Conservation (phyloP, 2,113 vertebrate genomes). For the Vombatus ursinus region DNA sequence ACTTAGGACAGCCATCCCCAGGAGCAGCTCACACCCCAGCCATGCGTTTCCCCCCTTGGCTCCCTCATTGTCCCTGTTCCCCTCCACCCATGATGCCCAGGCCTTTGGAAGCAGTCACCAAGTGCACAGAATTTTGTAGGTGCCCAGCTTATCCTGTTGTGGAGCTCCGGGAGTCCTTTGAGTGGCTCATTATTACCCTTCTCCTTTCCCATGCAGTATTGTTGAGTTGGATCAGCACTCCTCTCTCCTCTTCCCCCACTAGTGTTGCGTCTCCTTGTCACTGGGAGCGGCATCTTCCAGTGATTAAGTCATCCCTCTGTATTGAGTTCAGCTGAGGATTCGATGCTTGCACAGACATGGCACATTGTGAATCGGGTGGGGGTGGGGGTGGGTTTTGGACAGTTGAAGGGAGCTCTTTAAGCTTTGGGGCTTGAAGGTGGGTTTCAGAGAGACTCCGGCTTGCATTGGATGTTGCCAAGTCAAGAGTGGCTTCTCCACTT, state of each 20-base stretch:
- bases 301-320: background rate
- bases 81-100: background rate
- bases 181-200: too few relatives aligned
- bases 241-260: background rate
- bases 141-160: too few relatives aligned
- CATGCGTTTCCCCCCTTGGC: background rate
- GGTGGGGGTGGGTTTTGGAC: background rate
- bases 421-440: background rate
- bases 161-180: background rate
- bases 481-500: background rate
- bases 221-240: background rate
- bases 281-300: background rate
- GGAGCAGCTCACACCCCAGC: background rate
- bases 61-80: background rate
- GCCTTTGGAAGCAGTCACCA: background rate
- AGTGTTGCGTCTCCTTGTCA: background rate
- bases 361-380: background rate
- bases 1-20: background rate
- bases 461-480: background rate
- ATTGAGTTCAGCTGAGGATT: background rate
- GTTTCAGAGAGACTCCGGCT: background rate
- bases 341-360: background rate
- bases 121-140: background rate
- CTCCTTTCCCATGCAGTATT: background rate
- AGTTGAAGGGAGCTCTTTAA: background rate